These are phyloP conservation scores for Coracias cyanogaster DNA, from an alignment of 2,797 vertebrate genomes.

Conservation along the genomic window DNA sequence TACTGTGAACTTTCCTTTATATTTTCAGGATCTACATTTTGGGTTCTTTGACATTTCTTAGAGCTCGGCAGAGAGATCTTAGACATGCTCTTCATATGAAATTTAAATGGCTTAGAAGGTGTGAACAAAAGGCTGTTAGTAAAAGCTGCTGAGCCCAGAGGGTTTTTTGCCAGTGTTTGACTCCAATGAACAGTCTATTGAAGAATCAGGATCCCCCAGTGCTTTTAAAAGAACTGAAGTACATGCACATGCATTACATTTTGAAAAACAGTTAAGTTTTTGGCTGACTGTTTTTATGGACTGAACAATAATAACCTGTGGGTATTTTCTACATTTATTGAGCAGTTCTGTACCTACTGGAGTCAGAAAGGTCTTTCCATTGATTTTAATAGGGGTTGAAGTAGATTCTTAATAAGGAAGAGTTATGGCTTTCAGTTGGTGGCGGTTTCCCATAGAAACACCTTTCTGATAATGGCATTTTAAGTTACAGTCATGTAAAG, in stretches of 20 bases:
- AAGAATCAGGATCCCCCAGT: constrained; percentile 10
- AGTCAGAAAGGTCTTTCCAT: constrained; percentile 36
- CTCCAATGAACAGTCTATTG: constrained; percentile 6
- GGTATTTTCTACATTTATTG: constrained; percentile 20
- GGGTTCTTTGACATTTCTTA: constrained; percentile 24
- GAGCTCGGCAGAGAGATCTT: neutral
- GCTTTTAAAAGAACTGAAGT: constrained; percentile 28
- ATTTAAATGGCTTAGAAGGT: constrained; percentile 40
- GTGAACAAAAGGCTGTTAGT: constrained; percentile 11
- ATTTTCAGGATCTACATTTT: neutral
- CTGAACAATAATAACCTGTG: constrained; percentile 26
- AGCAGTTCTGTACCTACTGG: neutral
- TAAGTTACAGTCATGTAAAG: neutral
- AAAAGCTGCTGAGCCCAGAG: constrained; percentile 14
- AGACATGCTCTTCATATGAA: neutral
- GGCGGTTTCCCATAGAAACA: neutral
- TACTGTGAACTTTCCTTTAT: neutral
- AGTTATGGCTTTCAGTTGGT: neutral
- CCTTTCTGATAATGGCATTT: neutral
- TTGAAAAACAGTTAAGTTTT: constrained; percentile 22
- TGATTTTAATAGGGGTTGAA: constrained; percentile 29
- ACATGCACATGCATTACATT: neutral
- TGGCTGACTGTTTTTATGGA: constrained; percentile 9
- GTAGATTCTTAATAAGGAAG: neutral
- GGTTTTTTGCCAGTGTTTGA: constrained; percentile 31